Base-by-base conservation (phyloP, 2,888 invertebrate species). In the Drosophila mulleri region DNA sequence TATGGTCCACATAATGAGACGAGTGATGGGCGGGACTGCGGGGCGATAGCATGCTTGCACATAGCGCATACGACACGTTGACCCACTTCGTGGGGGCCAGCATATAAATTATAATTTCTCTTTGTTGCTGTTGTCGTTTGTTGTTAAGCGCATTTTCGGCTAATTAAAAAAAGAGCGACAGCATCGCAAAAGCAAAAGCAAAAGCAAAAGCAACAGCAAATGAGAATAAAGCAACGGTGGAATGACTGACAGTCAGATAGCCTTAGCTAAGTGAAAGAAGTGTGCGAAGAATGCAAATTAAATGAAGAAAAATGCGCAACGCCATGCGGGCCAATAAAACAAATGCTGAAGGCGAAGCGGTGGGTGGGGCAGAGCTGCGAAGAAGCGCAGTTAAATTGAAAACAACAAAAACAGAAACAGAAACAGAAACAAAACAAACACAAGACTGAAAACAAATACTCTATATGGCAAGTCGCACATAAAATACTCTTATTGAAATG, bases 91-190 rank as follows among this genome's bases (percentile, higher is more conserved):
- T 39, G 29, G 60, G 54, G 59, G 48, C 42, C 45, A 44, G 69
- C 66, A 75, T 67, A 86, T 83, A 86, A 83, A 86, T 86, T 83
- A 83, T 83, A 86, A 86, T 86, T 81, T 86, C 78, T 81, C 83
- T 83, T 83, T 86, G 81, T 83, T 78, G 80, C 60, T 72, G 59
- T 73, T 78, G 83, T 87, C 79, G 77, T 84, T 87, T 73, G 71
- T 79, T 84, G 82, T 84, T 84, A 75, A 84, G 77, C 88, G 85
- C 82, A 84, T 82, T 83, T 86, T 83, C 67, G 82, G 83, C 83
- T 83, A 83, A 83, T 83, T 83, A 83, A 83, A 83, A 83, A 87
- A 77, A 73, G 75, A 83, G 72, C 73, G 76, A 85, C 85, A 76
- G 54, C 59, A 74, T 39, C 44, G 56, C 57, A 37, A 47, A 58